Percentiles rank a stretch among this genome's conserved stretches.
Evolutionary conservation across 2,888 invertebrate genomes (phyloP).

Genomic region (Hemistola chrysoprasaria): DNA sequence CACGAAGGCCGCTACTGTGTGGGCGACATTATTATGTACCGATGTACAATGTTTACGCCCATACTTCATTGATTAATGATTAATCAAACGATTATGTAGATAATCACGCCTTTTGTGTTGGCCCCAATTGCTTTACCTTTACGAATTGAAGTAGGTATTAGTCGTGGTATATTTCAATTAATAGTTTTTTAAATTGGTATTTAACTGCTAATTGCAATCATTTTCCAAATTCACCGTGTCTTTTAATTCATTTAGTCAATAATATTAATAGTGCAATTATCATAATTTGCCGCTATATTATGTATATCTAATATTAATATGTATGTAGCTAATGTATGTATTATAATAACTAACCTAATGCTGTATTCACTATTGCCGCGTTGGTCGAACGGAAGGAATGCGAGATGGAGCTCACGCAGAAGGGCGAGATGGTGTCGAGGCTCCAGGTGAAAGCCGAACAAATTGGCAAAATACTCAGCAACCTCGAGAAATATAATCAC

Average conservation of each 20-base stretch:
- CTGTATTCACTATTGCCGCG: slow-evolving; percentile 75
- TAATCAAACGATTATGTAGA: no score
- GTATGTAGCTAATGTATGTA: slow-evolving; percentile 17
- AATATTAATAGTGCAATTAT: no score
- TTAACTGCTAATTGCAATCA: no score
- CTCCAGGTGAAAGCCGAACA: slow-evolving; percentile 97
- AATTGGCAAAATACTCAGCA: slow-evolving; percentile 95
- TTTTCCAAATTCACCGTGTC: no score
- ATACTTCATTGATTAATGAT: no score
- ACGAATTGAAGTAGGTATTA: no score
- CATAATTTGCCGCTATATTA: no score
- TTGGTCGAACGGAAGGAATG: slow-evolving; percentile 88
- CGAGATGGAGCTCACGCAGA: slow-evolving; percentile 97
- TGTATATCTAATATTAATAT: slow-evolving; percentile 10
- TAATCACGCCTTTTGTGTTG: no score
- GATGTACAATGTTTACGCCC: neutral
- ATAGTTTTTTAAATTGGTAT: no score
- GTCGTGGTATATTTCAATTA: no score
- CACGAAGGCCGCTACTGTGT: slow-evolving; percentile 49
- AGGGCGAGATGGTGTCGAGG: slow-evolving; percentile 96
- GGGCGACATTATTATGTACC: slow-evolving; percentile 37
- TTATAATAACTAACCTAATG: slow-evolving; percentile 63
- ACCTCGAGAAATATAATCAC: slow-evolving; percentile 93
- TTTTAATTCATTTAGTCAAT: no score
- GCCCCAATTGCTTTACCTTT: no score